A percentile compares a stretch with the other conserved stretches of the same genome.
phyloP scores from a whole-genome alignment of 1,140 invertebrate species.

The Drosophila guanche region DNA sequence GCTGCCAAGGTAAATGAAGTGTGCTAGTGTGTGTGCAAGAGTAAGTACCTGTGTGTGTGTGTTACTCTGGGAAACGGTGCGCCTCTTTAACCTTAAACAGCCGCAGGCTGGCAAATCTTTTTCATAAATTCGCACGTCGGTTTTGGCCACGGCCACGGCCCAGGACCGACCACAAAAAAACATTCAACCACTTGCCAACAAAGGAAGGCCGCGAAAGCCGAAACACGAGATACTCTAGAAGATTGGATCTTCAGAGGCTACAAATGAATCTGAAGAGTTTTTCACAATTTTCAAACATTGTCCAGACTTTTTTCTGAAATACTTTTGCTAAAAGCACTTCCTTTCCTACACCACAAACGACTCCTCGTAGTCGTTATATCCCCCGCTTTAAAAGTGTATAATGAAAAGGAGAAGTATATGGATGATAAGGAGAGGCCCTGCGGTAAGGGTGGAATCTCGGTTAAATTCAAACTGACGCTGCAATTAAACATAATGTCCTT shows the following conservation, averaged over 20 bases:
- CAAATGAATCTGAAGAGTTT: no score
- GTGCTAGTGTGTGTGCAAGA: conserved; percentile 8
- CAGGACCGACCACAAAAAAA: conserved; percentile 1
- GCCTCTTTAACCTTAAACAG: conserved; percentile 78
- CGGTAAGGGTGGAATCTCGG: conserved; percentile 48
- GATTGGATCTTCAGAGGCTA: no score
- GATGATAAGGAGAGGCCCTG: neutral
- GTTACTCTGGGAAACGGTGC: conserved; percentile 53
- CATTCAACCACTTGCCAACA: no score
- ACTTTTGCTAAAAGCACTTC: no score
- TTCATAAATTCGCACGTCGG: conserved; percentile 74
- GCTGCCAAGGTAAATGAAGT: conserved; percentile 38
- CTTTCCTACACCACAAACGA: no score
- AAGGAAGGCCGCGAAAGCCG: no score
- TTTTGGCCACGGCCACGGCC: conserved; percentile 33
- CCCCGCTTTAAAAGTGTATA: conserved; percentile 21
- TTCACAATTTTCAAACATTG: no score
- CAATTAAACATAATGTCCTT: conserved; percentile 83
- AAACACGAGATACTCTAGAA: no score
- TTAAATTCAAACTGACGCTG: conserved; percentile 81
- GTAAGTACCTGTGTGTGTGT: conserved; percentile 1
- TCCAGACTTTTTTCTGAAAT: no score
- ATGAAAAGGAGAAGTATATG: neutral
- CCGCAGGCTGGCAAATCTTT: conserved; percentile 78
- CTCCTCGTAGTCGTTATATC: conserved; percentile 1